These are phyloP conservation scores for Proctacanthus coquilletti DNA, from an alignment of 1,140 invertebrate species.

Conservation along the genomic window DNA sequence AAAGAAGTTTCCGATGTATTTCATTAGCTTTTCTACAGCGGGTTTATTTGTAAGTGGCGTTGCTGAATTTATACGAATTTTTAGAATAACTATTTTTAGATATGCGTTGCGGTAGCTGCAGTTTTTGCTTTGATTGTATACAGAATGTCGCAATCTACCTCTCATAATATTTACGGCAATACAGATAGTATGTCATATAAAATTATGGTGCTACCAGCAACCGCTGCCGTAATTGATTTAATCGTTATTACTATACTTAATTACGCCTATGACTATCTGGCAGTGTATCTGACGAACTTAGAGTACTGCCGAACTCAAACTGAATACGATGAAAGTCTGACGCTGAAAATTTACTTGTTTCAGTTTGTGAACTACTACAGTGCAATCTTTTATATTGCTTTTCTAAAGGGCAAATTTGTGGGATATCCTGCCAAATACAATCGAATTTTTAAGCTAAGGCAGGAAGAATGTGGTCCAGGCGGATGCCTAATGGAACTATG, in stretches of 20 bases:
- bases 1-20: conserved; percentile 43
- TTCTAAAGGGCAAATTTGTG: conserved; percentile 67
- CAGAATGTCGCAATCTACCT: conserved; percentile 46
- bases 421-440: conserved; percentile 64
- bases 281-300: conserved; percentile 48
- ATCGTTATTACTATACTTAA: conserved; percentile 37
- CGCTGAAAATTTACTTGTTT: conserved; percentile 74
- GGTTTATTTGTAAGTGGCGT: conserved; percentile 42
- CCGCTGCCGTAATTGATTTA: conserved; percentile 58
- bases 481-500: conserved; percentile 72
- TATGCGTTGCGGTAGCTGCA: conserved; percentile 53
- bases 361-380: conserved; percentile 81
- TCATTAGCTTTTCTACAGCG: conserved; percentile 45
- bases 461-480: conserved; percentile 53
- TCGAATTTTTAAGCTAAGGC: conserved; percentile 43
- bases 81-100: conserved; percentile 37
- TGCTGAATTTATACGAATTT: not conserved
- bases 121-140: conserved; percentile 63
- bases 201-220: conserved; percentile 46
- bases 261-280: conserved; percentile 34
- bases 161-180: conserved; percentile 40
- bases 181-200: conserved; percentile 38
- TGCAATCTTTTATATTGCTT: conserved; percentile 74
- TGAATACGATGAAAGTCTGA: conserved; percentile 70
- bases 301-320: conserved; percentile 72